Evolutionary conservation across 2,888 invertebrate genomes (phyloP), one percentile per base, ranked within the genome.

Genomic region (Drosophila nigricruria): DNA sequence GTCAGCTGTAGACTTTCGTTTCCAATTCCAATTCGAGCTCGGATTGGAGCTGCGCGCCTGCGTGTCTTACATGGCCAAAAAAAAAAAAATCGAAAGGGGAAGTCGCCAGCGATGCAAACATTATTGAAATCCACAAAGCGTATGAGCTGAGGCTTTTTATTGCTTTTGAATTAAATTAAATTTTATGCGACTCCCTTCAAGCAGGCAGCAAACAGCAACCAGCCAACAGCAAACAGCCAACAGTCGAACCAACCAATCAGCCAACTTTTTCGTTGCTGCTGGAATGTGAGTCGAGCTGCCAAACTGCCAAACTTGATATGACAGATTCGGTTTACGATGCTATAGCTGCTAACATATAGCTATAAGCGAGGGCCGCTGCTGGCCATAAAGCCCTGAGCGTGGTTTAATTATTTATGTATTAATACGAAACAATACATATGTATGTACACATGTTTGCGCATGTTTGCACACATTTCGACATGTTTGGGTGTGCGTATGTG

Each of bases 21-120:
- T n/a, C n/a, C n/a, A n/a, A n/a, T n/a, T n/a, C n/a, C n/a, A n/a
- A n/a, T n/a, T n/a, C n/a, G n/a, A n/a, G n/a, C n/a, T n/a, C n/a
- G n/a, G n/a, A n/a, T n/a, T n/a, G n/a, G n/a, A n/a, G n/a, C n/a
- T n/a, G n/a, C n/a, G n/a, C n/a, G n/a, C n/a, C n/a, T n/a, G n/a
- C n/a, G n/a, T n/a, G n/a, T n/a, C n/a, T n/a, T n/a, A n/a, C n/a
- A n/a, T n/a, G n/a, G n/a, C n/a, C n/a, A n/a, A n/a, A n/a, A n/a
- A n/a, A n/a, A n/a, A n/a, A n/a, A n/a, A n/a, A 38, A 83, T 72
- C 70, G 85, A 88, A 84, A 80, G 86, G 82, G 79, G 82, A 82
- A 82, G 82, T 82, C 65, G 61, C 53, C 70, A 65, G 58, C 73
- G 52, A 73, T 59, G 47, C 73, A 73, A 73, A 65, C 64, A 73